Evolutionary conservation across 2,113 vertebrate genomes (phyloP), one percentile per base, ranked within the genome.

Genomic region (Reinhardtius hippoglossoides): DNA sequence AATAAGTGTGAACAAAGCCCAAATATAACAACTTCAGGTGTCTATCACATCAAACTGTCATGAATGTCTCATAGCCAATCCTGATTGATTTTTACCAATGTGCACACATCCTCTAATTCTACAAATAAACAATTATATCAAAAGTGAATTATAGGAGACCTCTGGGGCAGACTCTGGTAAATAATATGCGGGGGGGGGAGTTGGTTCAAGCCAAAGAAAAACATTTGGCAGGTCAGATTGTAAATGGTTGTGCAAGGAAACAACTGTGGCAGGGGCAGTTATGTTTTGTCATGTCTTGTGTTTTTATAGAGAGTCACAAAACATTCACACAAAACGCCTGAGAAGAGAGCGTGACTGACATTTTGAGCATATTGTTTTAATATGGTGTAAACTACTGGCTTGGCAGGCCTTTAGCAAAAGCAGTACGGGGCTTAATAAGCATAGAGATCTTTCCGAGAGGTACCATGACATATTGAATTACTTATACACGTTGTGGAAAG

Each of bases 71-170:
- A 44, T 42, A 74, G 67, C 57, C 71, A 80, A 60, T 71, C 60
- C 68, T 40, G 73, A 71, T 73, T 71, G 52, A 16, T 56, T 78
- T 74, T 52, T 89, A 86, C 84, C 84, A 80, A 26, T 59, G 80
- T 59, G 64, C 63, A 78, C 65, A 37, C 35, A 44, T 80, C 57
- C 68, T 74, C 58, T 84, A 86, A 90, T 89, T 85, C 84, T 68
- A 82, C 85, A 78, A 83, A 79, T 80, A 89, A 90, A 91, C 88
- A 93, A 86, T 88, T 57, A 90, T 82, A 87, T 85, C 76, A 92
- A 84, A 86, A 87, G 85, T 88, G 86, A 92, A 92, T 90, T 86
- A 90, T 67, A 66, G 67, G 69, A 74, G 71, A 79, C 77, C 86
- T 89, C 81, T 85, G 75, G 89, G 89, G 18, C 7, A 18, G 48